These are phyloP conservation scores for Daboia siamensis DNA, from an alignment of 2,113 vertebrate genomes.

Conservation along the genomic window DNA sequence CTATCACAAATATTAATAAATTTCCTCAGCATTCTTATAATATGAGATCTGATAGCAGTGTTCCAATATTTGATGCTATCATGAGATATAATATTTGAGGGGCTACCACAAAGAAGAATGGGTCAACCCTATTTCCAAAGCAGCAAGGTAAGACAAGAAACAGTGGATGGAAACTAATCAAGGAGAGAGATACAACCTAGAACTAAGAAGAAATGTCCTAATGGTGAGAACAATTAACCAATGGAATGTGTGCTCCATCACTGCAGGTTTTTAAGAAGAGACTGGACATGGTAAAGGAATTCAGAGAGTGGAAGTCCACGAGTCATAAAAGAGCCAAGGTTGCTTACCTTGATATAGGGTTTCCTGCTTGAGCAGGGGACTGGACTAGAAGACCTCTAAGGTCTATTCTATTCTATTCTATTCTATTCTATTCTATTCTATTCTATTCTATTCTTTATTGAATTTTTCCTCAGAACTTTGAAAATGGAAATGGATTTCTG, in stretches of 20 bases:
- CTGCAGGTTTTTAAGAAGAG: not conserved
- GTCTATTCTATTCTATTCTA: not conserved
- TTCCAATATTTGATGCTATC: not conserved
- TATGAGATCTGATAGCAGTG: not conserved
- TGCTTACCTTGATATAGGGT: not conserved
- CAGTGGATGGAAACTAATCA: not conserved
- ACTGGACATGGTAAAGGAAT: not conserved
- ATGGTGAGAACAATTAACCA: not conserved
- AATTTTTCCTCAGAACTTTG: not conserved
- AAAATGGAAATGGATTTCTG: not conserved
- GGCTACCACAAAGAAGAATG: not conserved
- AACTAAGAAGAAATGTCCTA: not conserved
- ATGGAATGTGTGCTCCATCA: not conserved
- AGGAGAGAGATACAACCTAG: not conserved
- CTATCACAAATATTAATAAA: not conserved
- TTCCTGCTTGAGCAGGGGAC: not conserved
- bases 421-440: not conserved
- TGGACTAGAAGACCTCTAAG: not conserved
- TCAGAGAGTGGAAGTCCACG: too few species aligned
- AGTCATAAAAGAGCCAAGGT: too few species aligned
- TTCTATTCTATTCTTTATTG: not conserved
- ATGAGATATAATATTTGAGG: not conserved
- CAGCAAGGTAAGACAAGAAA: not conserved
- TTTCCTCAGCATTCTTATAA: not conserved
- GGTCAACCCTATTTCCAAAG: not conserved